Percentiles rank a stretch among this genome's conserved stretches.
phyloP scores from a whole-genome alignment of 2,888 invertebrate genomes.

The Drosophila helvetica region DNA sequence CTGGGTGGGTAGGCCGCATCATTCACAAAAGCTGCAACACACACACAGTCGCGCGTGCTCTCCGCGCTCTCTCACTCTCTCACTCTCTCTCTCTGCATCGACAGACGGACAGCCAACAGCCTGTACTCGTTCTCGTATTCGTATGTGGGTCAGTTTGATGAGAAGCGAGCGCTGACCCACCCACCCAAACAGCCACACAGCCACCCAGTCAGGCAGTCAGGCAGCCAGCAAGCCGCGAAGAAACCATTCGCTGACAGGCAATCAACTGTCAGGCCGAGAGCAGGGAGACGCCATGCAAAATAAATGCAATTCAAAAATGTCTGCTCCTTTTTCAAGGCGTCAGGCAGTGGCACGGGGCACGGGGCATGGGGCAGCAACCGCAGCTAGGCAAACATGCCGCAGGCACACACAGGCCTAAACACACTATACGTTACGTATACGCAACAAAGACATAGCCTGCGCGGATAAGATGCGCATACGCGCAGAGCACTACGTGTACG shows the following conservation, averaged over 20 bases:
- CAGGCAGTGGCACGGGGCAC: conserved; percentile 12
- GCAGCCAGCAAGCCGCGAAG: not conserved
- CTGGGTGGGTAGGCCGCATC: conserved; percentile 55
- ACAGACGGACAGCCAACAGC: conserved; percentile 9
- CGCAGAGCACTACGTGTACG: not conserved
- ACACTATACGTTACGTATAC: conserved; percentile 63
- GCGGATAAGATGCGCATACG: conserved; percentile 72
- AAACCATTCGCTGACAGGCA: conserved; percentile 58
- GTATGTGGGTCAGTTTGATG: conserved; percentile 68
- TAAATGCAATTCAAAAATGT: conserved; percentile 57
- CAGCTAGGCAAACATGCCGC: conserved; percentile 31
- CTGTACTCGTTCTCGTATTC: conserved; percentile 18
- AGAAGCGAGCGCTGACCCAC: conserved; percentile 24
- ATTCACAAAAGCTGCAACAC: conserved; percentile 64
- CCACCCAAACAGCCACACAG: conserved; percentile 3
- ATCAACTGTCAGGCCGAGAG: conserved; percentile 61
- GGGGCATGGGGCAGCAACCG: conserved; percentile 1
- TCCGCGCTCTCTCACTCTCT: conserved; percentile 40
- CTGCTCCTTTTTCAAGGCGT: conserved; percentile 49
- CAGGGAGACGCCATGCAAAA: conserved; percentile 46
- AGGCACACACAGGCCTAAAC: conserved; percentile 6
- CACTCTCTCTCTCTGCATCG: conserved; percentile 25
- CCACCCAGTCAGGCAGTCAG: too few species aligned
- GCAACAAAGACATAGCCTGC: conserved; percentile 58
- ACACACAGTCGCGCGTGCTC: conserved; percentile 10